Evolutionary conservation across 2,797 vertebrate species (phyloP), one percentile per base, ranked within the genome.

Genomic region (Danio aesculapii): DNA sequence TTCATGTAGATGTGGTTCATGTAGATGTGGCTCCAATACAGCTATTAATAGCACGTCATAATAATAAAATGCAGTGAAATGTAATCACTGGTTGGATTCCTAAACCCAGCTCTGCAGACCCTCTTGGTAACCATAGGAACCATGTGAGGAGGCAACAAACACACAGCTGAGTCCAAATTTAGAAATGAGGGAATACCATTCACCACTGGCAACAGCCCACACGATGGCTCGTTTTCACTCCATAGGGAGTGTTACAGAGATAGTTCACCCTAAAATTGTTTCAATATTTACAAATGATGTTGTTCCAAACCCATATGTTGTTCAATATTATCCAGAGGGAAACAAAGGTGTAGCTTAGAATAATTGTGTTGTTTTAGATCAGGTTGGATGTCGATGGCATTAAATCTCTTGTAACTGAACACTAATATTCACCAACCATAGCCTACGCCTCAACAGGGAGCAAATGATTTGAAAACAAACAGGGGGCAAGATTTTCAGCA

Each of bases 61-160:
- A 41, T 43, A 46, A n/a, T 7, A 30, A 77, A 67, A 30, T 21
- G 6, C 13, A 17, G 13, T 21, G 41, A 76, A 69, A 68, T 11
- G 19, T 17, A 67, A 68, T 57, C 17, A 13, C 30, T 68, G 17
- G 39, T 14, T 53, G 46, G 70, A 82, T 41, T 79, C 30, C 39
- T 21, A 43, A 52, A 59, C 41, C n/a, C 5, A 41, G 39, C 30
- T 43, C 64, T 61, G 83, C 64, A 63, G 77, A 49, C 61, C 57
- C 68, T 84, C 44, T 19, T 12, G 50, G 90, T 91, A 84, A 58
- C 87, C 86, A 90, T 88, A 17, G 91, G 67, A 90, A 89, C 90
- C 90, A 79, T 7, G 67, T 39, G 53, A 67, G 50, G 83, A 88
- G n/a, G 67, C 66, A 64, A 71, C 61, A 75, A 72, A 79, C 30